Base-by-base conservation (phyloP, 2,888 invertebrate species). In the Chrysina gloriosa region DNA sequence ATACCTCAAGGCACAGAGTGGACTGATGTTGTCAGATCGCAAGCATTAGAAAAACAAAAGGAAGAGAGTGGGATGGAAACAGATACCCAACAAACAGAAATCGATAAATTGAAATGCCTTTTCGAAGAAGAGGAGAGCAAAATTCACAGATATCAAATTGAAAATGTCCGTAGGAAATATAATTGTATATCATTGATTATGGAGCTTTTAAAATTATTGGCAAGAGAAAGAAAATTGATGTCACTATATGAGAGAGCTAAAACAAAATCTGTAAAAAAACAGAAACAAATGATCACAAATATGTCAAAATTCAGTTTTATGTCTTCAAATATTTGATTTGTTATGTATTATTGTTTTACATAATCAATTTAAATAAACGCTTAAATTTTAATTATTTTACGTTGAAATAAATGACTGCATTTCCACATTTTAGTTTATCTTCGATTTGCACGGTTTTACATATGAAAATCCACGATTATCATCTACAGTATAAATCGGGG, bases 181-280 rank as follows among this genome's bases (percentile, higher is more conserved):
- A 99, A 99, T 83, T 99, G 98, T 84, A 86, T 99, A 72, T 98
- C 99, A 0, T 90, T 99, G 74, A 97, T 99, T 72, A 93, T 99
- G 75, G 96, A 96, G 81, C 86, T 99, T 68, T 84, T 99, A 42
- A 96, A 95, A 83, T 90, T 96, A 76, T 86, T 99, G 72, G 98
- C 96, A 0, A 93, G 94, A 80, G 93, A 97, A 80, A 95, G 95
- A 48, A 95, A 95, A 82, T 86, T 99, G 65, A 86, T 93, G 77
- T 92, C 94, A 0, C 84, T 98, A 16, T 93, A 96, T 79, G 95
- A 97, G 79, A 93, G 94, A 84, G 97, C 95, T 4, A 93, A 92
- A 79, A 91, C 92, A 78, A 88, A 90, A 71, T 90, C 91, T 14
- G 78, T 89, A 69, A 91, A 90, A 77, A 89, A 90, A 25, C 71